Evolutionary conservation across 2,797 vertebrate species (phyloP), one percentile per base, ranked within the genome.

Genomic region (Falco naumanni): DNA sequence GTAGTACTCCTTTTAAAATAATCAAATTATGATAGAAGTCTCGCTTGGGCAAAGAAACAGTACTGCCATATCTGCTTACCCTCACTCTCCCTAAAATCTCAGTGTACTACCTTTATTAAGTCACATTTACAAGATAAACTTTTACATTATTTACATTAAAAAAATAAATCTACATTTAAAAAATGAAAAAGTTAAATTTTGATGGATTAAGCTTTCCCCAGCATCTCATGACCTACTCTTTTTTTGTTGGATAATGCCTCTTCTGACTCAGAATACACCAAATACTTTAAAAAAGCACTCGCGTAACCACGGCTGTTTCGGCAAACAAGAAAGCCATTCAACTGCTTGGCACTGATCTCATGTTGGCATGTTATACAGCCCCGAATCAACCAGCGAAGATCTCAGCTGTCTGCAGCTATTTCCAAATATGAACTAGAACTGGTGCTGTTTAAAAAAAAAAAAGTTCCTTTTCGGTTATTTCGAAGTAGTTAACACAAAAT

Each of bases 321-420:
- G 70, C 84, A 91, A 96, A 96, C 94, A 90, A 91, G 96, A 94
- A 94, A 77, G 77, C 75, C 77, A 74, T 93, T 91, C 93, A 96
- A 2, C 63, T 84, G 61, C 83, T 90, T 94, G 91, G 93, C 83
- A 77, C 59, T 50, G 61, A 47, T 71, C 82, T 93, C 65, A 5
- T 37, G 83, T 25, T 95, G 89, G 86, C 84, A 16, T 16, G 39
- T 89, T 87, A 26, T 33, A 89, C 81, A 87, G 83, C 45, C 77
- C 39, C 0, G 0, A 80, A 84, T 45, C 75, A 74, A 34, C 20
- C 70, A 87, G 16, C 66, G 70, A 89, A 84, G 84, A 72, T 54
- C 60, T 94, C 53, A 77, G 86, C 88, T 91, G 90, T 76, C 78
- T 83, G 78, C 28, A 90, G 91, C 68, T 82, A 85, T 78, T 89